A percentile compares a stretch with the other conserved stretches of the same genome.
phyloP scores from a whole-genome alignment of 2,797 vertebrate genomes.

The Aselliscus stoliczkanus region DNA sequence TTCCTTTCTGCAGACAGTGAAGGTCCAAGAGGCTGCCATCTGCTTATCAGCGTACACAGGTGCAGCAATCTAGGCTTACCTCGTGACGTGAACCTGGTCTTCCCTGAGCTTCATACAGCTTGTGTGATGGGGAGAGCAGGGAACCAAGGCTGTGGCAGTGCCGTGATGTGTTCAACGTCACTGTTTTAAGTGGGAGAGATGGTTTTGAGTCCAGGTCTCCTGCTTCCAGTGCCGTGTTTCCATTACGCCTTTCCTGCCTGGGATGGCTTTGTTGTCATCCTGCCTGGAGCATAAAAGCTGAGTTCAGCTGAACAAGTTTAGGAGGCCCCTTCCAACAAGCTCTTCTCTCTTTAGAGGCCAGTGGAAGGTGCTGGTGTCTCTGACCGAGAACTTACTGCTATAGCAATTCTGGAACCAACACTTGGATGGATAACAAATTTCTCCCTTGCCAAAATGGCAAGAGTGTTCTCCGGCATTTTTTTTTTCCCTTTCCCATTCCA shows the following conservation, averaged over 20 bases:
- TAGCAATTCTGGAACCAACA: background rate
- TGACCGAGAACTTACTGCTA: background rate
- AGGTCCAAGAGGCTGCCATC: background rate
- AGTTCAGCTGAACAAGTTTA: background rate
- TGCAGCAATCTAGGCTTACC: background rate
- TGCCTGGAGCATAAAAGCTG: background rate
- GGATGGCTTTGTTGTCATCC: background rate
- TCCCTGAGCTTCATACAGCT: background rate
- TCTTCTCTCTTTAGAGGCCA: background rate
- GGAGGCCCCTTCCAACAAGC: background rate
- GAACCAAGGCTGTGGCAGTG: background rate
- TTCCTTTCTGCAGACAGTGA: background rate
- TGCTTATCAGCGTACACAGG: background rate
- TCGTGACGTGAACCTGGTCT: background rate
- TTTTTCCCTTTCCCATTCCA: background rate
- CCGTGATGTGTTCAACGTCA: background rate
- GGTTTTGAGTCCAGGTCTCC: background rate
- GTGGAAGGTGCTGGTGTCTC: background rate
- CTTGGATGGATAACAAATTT: background rate
- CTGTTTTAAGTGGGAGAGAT: background rate
- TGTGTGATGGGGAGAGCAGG: background rate
- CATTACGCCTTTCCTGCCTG: background rate
- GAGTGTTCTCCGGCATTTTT: background rate
- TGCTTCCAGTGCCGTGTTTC: background rate
- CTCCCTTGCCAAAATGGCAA: background rate